Evolutionary conservation across 2,888 invertebrate genomes (phyloP).

Genomic region (Falcaria lacertinaria): DNA sequence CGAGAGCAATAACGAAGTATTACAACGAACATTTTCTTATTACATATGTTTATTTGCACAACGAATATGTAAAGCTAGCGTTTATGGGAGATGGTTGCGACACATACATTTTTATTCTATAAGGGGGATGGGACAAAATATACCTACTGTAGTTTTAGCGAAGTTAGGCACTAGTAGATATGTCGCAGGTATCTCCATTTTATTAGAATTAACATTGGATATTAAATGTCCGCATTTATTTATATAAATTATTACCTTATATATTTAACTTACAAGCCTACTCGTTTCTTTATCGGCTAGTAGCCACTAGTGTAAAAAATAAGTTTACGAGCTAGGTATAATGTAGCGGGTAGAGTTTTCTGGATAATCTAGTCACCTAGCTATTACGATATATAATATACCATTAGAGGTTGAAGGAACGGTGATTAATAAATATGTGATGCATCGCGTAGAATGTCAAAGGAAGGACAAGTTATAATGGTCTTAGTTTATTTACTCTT

Average conservation of each 20-base stretch:
- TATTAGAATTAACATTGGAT: constrained; percentile 3
- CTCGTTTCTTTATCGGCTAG: neutral
- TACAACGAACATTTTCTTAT: constrained; percentile 47
- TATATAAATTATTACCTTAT: neutral
- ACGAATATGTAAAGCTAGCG: constrained; percentile 23
- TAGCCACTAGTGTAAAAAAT: neutral
- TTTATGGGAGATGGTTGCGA: constrained; percentile 3
- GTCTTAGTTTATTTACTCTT: no score
- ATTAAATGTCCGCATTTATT: neutral
- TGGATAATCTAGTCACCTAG: constrained; percentile 31
- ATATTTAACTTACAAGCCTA: neutral
- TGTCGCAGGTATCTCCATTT: constrained; percentile 6
- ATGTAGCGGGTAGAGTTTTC: constrained; percentile 21
- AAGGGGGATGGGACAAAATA: constrained; percentile 2
- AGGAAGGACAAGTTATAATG: constrained; percentile 39
- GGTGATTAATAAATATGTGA: constrained; percentile 60
- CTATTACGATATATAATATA: constrained; percentile 29
- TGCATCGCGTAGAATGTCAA: constrained; percentile 46
- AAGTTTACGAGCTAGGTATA: constrained; percentile 20
- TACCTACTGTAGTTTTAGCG: constrained; percentile 9
- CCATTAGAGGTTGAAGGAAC: constrained; percentile 50
- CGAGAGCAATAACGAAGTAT: constrained; percentile 51
- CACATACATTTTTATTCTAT: constrained; percentile 1
- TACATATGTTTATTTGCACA: constrained; percentile 40
- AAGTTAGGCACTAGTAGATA: constrained; percentile 3